Percentiles rank a stretch among this genome's conserved stretches.
Conservation (phyloP, 64 coral and sea anemone species). For the Porites australiensis region DNA sequence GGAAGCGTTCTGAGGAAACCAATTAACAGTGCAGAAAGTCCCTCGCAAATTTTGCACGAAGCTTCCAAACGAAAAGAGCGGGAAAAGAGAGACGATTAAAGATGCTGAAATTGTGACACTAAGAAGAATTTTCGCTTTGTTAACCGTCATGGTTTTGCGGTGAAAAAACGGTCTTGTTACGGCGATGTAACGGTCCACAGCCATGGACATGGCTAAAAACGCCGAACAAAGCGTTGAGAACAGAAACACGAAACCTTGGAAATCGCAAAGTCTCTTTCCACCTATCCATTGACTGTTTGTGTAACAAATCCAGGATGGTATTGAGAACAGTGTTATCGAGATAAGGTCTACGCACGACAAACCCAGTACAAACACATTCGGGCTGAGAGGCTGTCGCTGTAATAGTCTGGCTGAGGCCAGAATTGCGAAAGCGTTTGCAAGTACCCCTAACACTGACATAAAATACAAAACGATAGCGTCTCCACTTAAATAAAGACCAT, state of each 20-base stretch:
- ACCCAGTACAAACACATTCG: constrained; percentile 71
- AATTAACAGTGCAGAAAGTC: constrained; percentile 83
- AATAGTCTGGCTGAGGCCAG: constrained; percentile 56
- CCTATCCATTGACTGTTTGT: constrained; percentile 66
- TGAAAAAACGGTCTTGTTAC: constrained; percentile 79
- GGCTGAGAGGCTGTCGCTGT: constrained; percentile 50
- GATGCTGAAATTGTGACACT: constrained; percentile 33
- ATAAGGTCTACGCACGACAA: constrained; percentile 66
- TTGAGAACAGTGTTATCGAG: constrained; percentile 43
- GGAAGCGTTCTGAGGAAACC: constrained; percentile 67
- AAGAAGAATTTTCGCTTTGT: constrained; percentile 39
- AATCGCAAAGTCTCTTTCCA: constrained; percentile 78
- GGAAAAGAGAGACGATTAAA: constrained; percentile 62
- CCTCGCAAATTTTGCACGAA: constrained; percentile 74
- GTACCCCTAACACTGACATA: constrained; percentile 34
- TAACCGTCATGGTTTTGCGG: constrained; percentile 72
- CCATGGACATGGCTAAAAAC: constrained; percentile 83
- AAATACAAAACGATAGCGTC: constrained; percentile 8
- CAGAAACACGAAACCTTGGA: constrained; percentile 88
- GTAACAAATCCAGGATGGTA: constrained; percentile 83
- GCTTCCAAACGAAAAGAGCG: constrained; percentile 78
- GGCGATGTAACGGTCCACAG: constrained; percentile 71
- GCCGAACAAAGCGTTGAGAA: constrained; percentile 81
- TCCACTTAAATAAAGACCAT: neutral
- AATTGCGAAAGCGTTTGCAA: constrained; percentile 76